These are phyloP conservation scores for Agrochola macilenta DNA, from an alignment of 2,888 invertebrate species.

Conservation along the genomic window DNA sequence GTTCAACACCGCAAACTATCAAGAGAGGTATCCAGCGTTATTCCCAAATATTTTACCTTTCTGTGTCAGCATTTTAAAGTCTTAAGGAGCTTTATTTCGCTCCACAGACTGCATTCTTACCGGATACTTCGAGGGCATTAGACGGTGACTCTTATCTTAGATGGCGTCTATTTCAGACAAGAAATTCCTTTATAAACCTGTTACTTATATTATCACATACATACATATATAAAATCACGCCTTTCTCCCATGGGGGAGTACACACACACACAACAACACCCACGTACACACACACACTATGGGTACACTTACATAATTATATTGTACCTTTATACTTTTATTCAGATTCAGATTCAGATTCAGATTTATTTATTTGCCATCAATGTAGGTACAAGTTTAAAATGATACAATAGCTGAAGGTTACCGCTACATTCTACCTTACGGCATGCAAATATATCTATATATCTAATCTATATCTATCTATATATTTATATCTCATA, in stretches of 20 bases:
- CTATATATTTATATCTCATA: not conserved
- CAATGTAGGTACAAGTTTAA: too few species aligned
- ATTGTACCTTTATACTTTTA: not conserved
- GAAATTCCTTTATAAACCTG: not conserved
- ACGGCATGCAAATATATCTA: too few species aligned
- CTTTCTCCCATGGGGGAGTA: not conserved
- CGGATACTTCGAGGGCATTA: conserved; percentile 35
- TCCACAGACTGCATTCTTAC: conserved; percentile 47
- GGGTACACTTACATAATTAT: too few species aligned
- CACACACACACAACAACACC: too few species aligned
- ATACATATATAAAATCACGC: not conserved
- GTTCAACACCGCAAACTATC: conserved; percentile 37
- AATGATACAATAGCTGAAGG: too few species aligned
- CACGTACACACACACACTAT: too few species aligned
- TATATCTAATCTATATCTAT: too few species aligned
- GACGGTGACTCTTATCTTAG: conserved; percentile 11
- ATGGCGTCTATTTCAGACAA: conserved; percentile 20
- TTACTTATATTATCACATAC: not conserved
- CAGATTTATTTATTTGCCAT: too few species aligned
- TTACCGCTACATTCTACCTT: too few species aligned
- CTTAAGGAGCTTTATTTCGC: conserved; percentile 42
- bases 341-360: too few species aligned
- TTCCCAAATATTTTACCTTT: conserved; percentile 50
- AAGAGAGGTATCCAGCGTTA: conserved; percentile 23
- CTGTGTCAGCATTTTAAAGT: conserved; percentile 54